Base-by-base conservation (phyloP, 2,113 vertebrate species). In the Malurus melanocephalus region DNA sequence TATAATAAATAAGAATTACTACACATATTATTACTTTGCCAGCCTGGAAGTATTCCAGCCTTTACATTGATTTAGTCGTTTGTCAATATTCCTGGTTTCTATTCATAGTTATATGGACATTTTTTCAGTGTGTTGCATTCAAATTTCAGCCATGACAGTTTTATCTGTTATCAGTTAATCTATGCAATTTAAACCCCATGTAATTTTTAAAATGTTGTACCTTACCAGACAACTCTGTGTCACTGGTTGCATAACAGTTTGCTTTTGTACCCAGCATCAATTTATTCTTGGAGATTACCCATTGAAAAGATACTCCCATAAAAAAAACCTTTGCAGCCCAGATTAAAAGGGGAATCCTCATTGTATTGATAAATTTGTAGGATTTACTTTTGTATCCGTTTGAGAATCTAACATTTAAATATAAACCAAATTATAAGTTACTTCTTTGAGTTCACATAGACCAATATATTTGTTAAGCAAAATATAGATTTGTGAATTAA, bases 1-100 rank as follows among this genome's bases (percentile, higher is more conserved):
- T 92, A 49, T 38, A 83, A 94, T 85, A 94, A 87, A 76, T 77
- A 92, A 75, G 61, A 92, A 74, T 76, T 78, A 27, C 28, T 78
- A 62, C 26, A 75, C 10, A 73, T 92, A 91, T 61, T 87, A 61
- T 81, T 94, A 43, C 28, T 74, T 76, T 74, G 15, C 5, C 33
- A 55, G 12, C 10, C 46, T 76, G 85, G 65, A 93, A 92, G 52
- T 75, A 38, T 49, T 76, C 57, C 66, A 94, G 26, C 3, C 30
- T 93, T 88, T 75, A 52, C 13, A 33, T 4, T 72, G 48, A 57
- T 56, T 52, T 30, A 78, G 7, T 69, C 12, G 4, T 81, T 78
- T 51, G 5, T 53, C 24, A 73, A 55, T 66, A 75, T 43, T 86
- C 28, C 33, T 53, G 45, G 11, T 66, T 93, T 90, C 62, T 76